These are phyloP conservation scores for Megalops atlanticus DNA, from an alignment of 2,113 vertebrate genomes.

Conservation along the genomic window DNA sequence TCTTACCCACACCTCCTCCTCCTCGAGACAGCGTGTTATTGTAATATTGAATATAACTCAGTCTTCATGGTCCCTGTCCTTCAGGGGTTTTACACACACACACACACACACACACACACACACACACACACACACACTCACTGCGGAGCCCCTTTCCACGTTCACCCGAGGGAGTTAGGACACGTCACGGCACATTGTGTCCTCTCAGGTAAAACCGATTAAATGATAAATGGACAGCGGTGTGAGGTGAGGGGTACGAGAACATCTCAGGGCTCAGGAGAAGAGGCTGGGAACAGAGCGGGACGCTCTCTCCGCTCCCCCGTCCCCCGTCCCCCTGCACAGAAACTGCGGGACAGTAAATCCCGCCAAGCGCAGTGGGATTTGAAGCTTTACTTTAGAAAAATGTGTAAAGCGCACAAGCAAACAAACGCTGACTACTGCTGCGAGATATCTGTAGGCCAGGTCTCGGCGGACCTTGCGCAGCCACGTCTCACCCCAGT, in stretches of 20 bases:
- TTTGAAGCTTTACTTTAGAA: neutral
- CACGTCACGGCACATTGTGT: slow-evolving; percentile 64
- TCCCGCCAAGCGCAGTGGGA: neutral
- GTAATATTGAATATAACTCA: neutral
- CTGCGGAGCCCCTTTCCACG: too few species aligned
- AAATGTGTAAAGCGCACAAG: neutral
- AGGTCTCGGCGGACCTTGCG: slow-evolving; percentile 52
- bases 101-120: slow-evolving; percentile 35
- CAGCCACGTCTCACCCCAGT: too few species aligned
- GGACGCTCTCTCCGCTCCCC: neutral
- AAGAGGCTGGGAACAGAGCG: slow-evolving; percentile 27
- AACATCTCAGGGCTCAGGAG: slow-evolving; percentile 58
- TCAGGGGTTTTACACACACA: slow-evolving; percentile 23
- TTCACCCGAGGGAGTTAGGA: slow-evolving; percentile 54
- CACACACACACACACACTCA: slow-evolving; percentile 34
- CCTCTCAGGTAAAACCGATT: slow-evolving; percentile 67
- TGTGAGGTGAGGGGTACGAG: slow-evolving; percentile 67
- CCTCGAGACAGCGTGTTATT: neutral
- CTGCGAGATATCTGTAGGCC: neutral
- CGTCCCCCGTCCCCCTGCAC: neutral
- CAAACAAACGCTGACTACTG: neutral
- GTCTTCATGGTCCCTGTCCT: neutral
- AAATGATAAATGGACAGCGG: slow-evolving; percentile 70
- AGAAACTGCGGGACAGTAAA: neutral
- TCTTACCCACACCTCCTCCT: neutral